Conservation (phyloP, 35 echinoderm and acorn worm species). For the Stichopus chloronotus region DNA sequence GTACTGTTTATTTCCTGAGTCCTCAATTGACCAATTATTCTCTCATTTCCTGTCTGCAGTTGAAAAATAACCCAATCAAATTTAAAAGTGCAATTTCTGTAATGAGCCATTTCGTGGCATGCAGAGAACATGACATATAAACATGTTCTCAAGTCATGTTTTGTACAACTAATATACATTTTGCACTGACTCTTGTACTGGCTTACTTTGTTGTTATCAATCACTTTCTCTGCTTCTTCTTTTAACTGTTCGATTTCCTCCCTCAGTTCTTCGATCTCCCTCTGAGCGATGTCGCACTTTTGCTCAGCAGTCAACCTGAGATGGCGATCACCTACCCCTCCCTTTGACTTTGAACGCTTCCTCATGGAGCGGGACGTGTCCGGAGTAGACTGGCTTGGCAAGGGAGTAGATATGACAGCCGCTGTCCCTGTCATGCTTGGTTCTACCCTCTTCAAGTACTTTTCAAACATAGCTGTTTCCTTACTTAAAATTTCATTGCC, state of each 20-base stretch:
- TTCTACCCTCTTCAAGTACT: slow-evolving; percentile 95
- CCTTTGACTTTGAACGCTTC: slow-evolving; percentile 93
- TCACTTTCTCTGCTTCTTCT: slow-evolving; percentile 92
- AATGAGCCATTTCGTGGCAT: too few species aligned
- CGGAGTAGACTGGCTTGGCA: slow-evolving; percentile 81
- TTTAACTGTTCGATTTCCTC: slow-evolving; percentile 98
- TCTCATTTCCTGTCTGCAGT: too few species aligned
- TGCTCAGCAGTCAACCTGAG: slow-evolving; percentile 91
- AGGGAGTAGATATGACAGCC: slow-evolving; percentile 63
- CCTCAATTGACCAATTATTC: too few species aligned
- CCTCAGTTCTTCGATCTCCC: slow-evolving; percentile 95
- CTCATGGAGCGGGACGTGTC: slow-evolving; percentile 80
- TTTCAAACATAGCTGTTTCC: slow-evolving; percentile 98
- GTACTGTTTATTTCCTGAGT: too few species aligned
- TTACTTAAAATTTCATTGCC: slow-evolving; percentile 87
- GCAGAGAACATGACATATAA: too few species aligned
- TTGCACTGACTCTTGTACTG: not conserved
- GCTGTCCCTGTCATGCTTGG: slow-evolving; percentile 78
- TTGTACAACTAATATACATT: too few species aligned
- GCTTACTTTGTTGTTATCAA: slow-evolving; percentile 93
- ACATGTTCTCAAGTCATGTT: too few species aligned
- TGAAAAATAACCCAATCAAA: too few species aligned
- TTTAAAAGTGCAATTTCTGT: too few species aligned
- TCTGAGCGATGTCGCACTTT: slow-evolving; percentile 97
- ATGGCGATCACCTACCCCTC: slow-evolving; percentile 88